Percentiles rank a stretch among this genome's conserved stretches.
phyloP scores from a whole-genome alignment of 2,888 invertebrate genomes.

The Melitaea athalia region DNA sequence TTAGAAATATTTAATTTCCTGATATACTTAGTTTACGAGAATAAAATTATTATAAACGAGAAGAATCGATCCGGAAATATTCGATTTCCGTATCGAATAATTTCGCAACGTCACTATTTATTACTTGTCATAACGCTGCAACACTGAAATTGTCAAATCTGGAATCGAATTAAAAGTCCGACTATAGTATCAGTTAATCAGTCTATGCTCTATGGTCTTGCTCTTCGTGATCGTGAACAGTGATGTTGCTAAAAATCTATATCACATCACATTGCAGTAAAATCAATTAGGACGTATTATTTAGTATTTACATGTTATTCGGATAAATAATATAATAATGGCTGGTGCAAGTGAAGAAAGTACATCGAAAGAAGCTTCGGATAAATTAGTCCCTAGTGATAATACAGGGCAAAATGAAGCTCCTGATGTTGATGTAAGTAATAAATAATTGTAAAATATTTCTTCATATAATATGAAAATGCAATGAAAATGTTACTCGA shows the following conservation, averaged over 20 bases:
- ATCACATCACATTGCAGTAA: slow-evolving; percentile 31
- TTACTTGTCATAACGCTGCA: too few relatives aligned
- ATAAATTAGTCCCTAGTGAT: slow-evolving; percentile 53
- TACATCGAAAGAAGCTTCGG: slow-evolving; percentile 50
- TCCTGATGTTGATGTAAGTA: slow-evolving; percentile 63
- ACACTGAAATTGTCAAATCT: too few relatives aligned
- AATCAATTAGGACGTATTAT: slow-evolving; percentile 21
- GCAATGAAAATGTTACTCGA: neutral
- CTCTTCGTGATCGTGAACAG: too few relatives aligned
- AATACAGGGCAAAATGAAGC: slow-evolving; percentile 48
- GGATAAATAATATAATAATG: slow-evolving; percentile 38
- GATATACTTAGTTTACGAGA: too few relatives aligned
- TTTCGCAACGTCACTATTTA: too few relatives aligned
- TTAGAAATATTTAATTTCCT: too few relatives aligned
- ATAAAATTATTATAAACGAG: too few relatives aligned
- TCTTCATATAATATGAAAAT: neutral
- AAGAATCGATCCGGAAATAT: too few relatives aligned
- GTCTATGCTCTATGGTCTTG: too few relatives aligned
- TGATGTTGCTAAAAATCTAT: slow-evolving; percentile 36
- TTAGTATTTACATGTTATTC: slow-evolving; percentile 1
- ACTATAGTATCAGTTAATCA: too few relatives aligned
- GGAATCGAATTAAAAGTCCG: too few relatives aligned
- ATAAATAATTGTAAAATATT: slow-evolving; percentile 8
- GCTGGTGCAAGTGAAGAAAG: slow-evolving; percentile 48
- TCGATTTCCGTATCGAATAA: too few relatives aligned